Evolutionary conservation across 2,888 invertebrate species (phyloP).

Genomic region (Ceratothoa steindachneri): DNA sequence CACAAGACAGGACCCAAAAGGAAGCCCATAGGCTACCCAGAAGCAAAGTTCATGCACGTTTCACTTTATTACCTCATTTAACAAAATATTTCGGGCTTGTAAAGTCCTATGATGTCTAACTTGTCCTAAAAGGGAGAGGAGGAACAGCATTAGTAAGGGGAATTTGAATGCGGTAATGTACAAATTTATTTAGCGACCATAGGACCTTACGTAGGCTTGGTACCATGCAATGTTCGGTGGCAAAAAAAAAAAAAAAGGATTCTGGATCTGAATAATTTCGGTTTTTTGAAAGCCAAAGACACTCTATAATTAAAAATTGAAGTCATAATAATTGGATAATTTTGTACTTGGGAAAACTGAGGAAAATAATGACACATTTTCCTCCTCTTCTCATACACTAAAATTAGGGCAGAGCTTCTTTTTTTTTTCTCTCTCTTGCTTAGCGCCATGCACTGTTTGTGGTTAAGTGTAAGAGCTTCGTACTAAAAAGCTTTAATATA

Average conservation of each 20-base stretch:
- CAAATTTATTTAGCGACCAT: background rate
- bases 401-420: background rate
- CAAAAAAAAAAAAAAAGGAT: no score
- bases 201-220: background rate
- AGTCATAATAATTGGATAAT: no score
- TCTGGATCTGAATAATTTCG: no score
- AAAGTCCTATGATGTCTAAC: slow-evolving; percentile 46
- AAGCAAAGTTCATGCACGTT: slow-evolving; percentile 29
- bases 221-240: background rate
- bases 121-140: slow-evolving; percentile 41
- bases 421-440: no score
- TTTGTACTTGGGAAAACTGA: no score
- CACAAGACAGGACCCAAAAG: background rate
- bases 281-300: no score
- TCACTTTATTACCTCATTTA: slow-evolving; percentile 52
- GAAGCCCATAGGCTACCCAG: background rate
- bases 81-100: slow-evolving; percentile 76
- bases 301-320: no score
- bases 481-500: background rate
- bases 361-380: no score
- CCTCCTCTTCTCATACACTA: background rate
- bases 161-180: background rate
- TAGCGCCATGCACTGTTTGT: background rate
- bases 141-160: slow-evolving; percentile 22
- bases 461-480: background rate